Conservation (phyloP, 92 coral and sea anemone genomes). For the Siderastrea siderea region DNA sequence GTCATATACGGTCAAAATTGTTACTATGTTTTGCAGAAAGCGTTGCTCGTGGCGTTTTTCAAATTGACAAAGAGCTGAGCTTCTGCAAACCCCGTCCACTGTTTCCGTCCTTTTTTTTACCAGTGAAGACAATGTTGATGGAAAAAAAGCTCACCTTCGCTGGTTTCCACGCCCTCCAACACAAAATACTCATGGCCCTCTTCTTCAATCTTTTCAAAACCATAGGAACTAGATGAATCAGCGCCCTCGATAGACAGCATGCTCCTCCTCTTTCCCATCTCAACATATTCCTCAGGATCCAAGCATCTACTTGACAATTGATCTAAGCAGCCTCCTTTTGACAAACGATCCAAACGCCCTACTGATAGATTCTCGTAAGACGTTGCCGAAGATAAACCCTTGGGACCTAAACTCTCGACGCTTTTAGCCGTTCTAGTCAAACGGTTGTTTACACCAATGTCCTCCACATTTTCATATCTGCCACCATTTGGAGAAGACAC, state of each 20-base stretch:
- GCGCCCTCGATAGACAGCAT: neutral
- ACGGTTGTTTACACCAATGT: neutral
- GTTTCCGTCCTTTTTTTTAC: too few species aligned
- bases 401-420: neutral
- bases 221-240: neutral
- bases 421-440: neutral
- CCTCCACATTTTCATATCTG: neutral
- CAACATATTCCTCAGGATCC: slow-evolving; percentile 34
- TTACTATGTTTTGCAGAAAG: too few species aligned
- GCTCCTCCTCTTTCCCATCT: slow-evolving; percentile 39
- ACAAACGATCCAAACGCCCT: neutral
- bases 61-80: too few species aligned
- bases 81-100: too few species aligned
- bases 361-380: slow-evolving; percentile 6
- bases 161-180: neutral
- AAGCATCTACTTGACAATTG: neutral
- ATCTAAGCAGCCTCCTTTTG: neutral
- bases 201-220: slow-evolving; percentile 25
- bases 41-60: too few species aligned
- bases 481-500: neutral
- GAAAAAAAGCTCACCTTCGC: slow-evolving; percentile 16
- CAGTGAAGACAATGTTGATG: too few species aligned
- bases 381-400: neutral
- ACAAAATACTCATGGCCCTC: slow-evolving; percentile 21
- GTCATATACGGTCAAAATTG: too few species aligned